phyloP scores from a whole-genome alignment of 2,113 vertebrate species.

The Heterotis niloticus region DNA sequence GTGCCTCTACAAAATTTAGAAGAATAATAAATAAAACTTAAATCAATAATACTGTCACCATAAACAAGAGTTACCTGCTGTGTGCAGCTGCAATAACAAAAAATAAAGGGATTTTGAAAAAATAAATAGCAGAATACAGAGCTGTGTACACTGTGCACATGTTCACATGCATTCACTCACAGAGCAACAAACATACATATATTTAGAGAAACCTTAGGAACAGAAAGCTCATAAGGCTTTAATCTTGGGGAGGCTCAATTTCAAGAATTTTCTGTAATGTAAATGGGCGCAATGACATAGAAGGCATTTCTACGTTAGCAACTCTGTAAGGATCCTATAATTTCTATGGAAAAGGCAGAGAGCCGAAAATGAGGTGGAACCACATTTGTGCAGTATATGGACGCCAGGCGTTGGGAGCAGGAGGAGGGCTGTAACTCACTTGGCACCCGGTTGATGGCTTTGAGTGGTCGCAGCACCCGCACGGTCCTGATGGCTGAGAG shows the following conservation, averaged over 20 bases:
- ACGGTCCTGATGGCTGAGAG: slow-evolving; percentile 95
- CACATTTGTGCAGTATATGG: not conserved
- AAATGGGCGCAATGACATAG: not conserved
- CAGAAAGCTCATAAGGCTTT: not conserved
- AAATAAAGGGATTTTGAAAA: no score
- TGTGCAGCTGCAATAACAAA: no score
- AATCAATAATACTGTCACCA: no score
- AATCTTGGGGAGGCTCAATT: not conserved
- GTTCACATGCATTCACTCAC: slow-evolving; percentile 23
- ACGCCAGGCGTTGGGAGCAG: no score
- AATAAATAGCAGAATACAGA: slow-evolving; percentile 10
- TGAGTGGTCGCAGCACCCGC: slow-evolving; percentile 89
- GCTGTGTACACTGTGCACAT: slow-evolving; percentile 27
- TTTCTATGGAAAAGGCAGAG: not conserved
- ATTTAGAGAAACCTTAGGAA: not conserved
- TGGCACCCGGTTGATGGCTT: slow-evolving; percentile 97
- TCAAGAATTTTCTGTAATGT: not conserved
- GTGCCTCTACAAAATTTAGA: no score
- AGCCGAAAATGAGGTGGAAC: not conserved
- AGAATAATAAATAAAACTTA: no score
- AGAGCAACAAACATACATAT: slow-evolving; percentile 33
- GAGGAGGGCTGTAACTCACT: slow-evolving; percentile 70
- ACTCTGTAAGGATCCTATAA: no score
- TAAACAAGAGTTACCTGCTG: no score
- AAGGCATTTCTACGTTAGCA: no score